Base-by-base conservation (phyloP, 2,888 invertebrate genomes). In the Callinectes sapidus region DNA sequence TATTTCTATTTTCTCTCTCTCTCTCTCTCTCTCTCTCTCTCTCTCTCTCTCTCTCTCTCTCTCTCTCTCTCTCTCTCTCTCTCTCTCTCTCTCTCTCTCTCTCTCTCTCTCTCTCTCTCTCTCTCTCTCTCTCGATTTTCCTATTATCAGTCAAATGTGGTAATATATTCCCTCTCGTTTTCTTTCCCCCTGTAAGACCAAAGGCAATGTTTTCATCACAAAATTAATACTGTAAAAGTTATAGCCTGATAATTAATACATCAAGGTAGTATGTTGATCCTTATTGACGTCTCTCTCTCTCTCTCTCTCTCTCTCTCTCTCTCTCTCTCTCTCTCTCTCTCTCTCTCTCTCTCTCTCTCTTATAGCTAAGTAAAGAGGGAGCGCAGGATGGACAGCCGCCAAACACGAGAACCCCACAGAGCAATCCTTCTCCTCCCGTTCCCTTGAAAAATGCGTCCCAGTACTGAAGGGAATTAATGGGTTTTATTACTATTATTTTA, bases 301-400 rank as follows among this genome's bases (percentile, higher is more conserved):
- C 66, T n/a, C 66, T 14, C 71, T 71, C 71, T 71, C 71, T 71
- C 71, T 71, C 71, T 71, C 71, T 71, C 71, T 71, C 71, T 71
- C 71, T 71, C 71, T 71, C 71, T 61, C 61, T 71, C 71, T 71
- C 71, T 71, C 71, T 71, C 71, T 71, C 66, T 71, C 66, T 81
- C 35, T 71, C 35, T 81, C 77, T 81, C 28, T 81, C 77, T 81
- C 77, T 81, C 35, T 81, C 77, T 81, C 77, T 81, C 13, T n/a
- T 13, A n/a, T 13, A 28, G 71, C 32, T 77, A 28, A 77, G 28
- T 77, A 77, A 28, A 77, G 71, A 77, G 71, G n/a, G 71, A 28
- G 71, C 71, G n/a, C 13, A 77, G 71, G 71, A 77, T 77, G 28
- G 32, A 77, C 71, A 77, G 71, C 71, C 71, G 6, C 28, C 8